These are phyloP conservation scores for Perca flavescens DNA, from an alignment of 2,113 vertebrate genomes.

Conservation along the genomic window DNA sequence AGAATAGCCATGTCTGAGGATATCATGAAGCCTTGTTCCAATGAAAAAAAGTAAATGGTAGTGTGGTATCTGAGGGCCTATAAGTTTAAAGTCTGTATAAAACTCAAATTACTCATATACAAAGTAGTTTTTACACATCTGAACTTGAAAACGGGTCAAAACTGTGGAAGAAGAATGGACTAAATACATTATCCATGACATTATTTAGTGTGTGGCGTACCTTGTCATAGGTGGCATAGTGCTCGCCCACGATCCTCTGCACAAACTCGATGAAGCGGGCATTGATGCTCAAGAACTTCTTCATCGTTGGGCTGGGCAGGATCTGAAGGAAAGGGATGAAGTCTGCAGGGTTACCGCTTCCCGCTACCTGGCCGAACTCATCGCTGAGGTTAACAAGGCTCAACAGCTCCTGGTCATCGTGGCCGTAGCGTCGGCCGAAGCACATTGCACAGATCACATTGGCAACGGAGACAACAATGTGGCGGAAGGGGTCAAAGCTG, in stretches of 20 bases:
- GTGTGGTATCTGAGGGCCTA: too few relatives aligned
- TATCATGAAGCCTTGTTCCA: too few relatives aligned
- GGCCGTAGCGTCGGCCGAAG: slow-evolving; percentile 87
- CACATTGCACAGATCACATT: slow-evolving; percentile 93
- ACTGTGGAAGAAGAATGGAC: background rate
- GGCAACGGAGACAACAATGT: slow-evolving; percentile 89
- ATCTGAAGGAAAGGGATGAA: slow-evolving; percentile 90
- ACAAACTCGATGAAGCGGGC: slow-evolving; percentile 79
- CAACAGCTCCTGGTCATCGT: slow-evolving; percentile 87
- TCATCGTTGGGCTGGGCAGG: slow-evolving; percentile 86
- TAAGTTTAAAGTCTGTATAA: too few relatives aligned
- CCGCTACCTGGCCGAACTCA: slow-evolving; percentile 81
- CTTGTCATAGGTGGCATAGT: slow-evolving; percentile 87
- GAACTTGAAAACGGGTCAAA: background rate
- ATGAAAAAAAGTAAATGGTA: too few relatives aligned
- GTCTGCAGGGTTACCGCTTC: slow-evolving; percentile 86
- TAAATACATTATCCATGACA: too few relatives aligned
- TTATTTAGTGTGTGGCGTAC: slow-evolving; percentile 67
- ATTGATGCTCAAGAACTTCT: slow-evolving; percentile 84
- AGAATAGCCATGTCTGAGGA: too few relatives aligned
- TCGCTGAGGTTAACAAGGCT: slow-evolving; percentile 82
- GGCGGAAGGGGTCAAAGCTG: slow-evolving; percentile 87
- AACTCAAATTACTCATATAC: too few relatives aligned
- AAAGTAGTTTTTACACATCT: too few relatives aligned
- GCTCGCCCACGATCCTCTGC: slow-evolving; percentile 84